Evolutionary conservation across 2,797 vertebrate genomes (phyloP).

Genomic region (Acanthis flammea): DNA sequence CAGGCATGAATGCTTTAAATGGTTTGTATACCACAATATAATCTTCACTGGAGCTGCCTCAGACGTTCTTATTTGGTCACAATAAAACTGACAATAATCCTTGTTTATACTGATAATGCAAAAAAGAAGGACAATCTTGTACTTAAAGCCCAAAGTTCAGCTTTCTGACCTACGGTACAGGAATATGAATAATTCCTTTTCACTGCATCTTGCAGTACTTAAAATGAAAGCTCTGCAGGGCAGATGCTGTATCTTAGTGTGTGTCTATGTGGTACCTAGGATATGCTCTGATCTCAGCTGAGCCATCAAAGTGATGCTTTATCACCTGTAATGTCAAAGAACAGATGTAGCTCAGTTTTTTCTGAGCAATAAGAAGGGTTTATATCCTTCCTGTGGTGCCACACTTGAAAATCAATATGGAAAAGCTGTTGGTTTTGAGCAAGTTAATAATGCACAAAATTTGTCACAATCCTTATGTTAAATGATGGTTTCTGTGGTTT

Average conservation of each 20-base stretch:
- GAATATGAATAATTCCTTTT: conserved; percentile 46
- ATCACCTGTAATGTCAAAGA: conserved; percentile 61
- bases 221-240: conserved; percentile 61
- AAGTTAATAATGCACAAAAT: conserved; percentile 2
- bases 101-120: conserved; percentile 29
- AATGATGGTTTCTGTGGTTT: background rate
- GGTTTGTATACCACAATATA: background rate
- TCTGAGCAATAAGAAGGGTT: background rate
- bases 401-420: conserved; percentile 22
- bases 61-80: background rate
- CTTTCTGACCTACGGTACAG: conserved; percentile 9
- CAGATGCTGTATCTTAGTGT: conserved; percentile 51
- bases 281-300: conserved; percentile 52
- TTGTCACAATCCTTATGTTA: background rate
- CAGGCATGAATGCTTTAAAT: background rate
- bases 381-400: conserved; percentile 36
- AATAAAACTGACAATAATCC: conserved; percentile 12
- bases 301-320: conserved; percentile 59
- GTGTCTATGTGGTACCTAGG: conserved; percentile 24
- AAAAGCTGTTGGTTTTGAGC: conserved; percentile 1
- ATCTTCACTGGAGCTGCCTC: background rate
- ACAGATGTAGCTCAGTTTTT: conserved; percentile 54
- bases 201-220: conserved; percentile 5
- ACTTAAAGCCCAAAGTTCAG: background rate
- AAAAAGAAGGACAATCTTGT: background rate